These are phyloP conservation scores for Gobiocypris rarus DNA, from an alignment of 2,113 vertebrate species.

Conservation along the genomic window DNA sequence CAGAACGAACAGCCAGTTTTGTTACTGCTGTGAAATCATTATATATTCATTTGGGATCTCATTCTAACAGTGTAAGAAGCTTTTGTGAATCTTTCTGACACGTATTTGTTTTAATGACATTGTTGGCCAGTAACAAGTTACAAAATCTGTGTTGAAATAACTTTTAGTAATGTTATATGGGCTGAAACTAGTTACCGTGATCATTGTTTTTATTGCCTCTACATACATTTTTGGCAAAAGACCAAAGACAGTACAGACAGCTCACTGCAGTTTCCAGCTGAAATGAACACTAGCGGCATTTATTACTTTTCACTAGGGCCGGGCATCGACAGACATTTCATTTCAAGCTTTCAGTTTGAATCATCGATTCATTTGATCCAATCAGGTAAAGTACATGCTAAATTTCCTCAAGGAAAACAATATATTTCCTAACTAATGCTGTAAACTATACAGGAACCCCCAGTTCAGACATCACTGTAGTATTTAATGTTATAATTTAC, in stretches of 20 bases:
- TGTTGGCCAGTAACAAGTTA: no score
- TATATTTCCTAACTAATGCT: no score
- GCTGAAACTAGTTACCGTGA: neutral
- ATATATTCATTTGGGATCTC: neutral
- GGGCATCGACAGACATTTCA: no score
- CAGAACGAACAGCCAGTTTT: slow-evolving; percentile 37
- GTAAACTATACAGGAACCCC: no score
- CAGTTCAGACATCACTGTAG: no score
- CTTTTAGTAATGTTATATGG: neutral
- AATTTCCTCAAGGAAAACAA: no score
- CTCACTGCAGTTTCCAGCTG: neutral
- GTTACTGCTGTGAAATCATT: neutral
- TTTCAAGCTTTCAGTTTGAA: no score
- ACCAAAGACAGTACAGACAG: neutral
- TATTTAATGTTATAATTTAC: no score
- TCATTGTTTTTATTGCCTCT: neutral
- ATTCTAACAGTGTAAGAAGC: neutral
- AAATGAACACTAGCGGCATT: neutral
- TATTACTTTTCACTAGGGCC: no score
- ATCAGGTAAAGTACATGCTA: no score
- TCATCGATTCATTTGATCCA: no score
- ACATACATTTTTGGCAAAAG: neutral
- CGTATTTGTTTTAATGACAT: no score
- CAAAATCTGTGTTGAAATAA: neutral
- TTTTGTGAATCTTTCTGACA: neutral